Evolutionary conservation across 2,797 vertebrate species (phyloP), one percentile per base, ranked within the genome.

Genomic region (Champsocephalus esox): DNA sequence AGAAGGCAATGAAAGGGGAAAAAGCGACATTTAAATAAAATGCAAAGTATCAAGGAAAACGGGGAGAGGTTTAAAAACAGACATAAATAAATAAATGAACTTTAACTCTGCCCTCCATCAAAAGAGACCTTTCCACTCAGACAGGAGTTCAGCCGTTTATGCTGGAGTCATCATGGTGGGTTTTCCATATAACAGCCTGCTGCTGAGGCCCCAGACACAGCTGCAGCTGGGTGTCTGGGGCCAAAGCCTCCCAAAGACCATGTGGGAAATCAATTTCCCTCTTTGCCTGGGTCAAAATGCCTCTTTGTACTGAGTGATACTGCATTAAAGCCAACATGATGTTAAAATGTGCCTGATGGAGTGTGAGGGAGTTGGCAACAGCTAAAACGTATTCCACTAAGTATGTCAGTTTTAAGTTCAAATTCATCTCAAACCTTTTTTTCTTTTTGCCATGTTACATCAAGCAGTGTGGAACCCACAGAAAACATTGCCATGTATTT

Each of bases 211-310:
- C 82, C 77, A 88, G 83, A 85, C 85, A 89, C 74, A 77, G 34
- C 62, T 88, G 73, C 79, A 90, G 79, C 79, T 85, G 84, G 79
- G 73, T 83, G 86, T 90, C 82, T 90, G 87, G 66, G 70, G 75
- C 80, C 63, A 76, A 82, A 88, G 77, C 70, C 60, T 86, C 75
- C 13, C 12, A 82, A 84, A 82, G 48, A 38, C 34, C 84, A 88
- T 88, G 86, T 88, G 86, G 85, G 83, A 81, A 89, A 91, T 86
- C 70, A 73, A 79, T 88, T 88, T 86, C 66, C 65, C 75, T 69
- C 67, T 59, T 81, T 50, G 73, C 71, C 73, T 75, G 54, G 80
- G 75, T 84, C 83, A 81, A 68, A 88, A 84, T 65, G 66, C 54
- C 55, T 80, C 71, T 82, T 77, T 80, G 70, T 77, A 78, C 72